These are phyloP conservation scores for Periophthalmus modestus DNA, from an alignment of 2,113 vertebrate species.

Conservation along the genomic window DNA sequence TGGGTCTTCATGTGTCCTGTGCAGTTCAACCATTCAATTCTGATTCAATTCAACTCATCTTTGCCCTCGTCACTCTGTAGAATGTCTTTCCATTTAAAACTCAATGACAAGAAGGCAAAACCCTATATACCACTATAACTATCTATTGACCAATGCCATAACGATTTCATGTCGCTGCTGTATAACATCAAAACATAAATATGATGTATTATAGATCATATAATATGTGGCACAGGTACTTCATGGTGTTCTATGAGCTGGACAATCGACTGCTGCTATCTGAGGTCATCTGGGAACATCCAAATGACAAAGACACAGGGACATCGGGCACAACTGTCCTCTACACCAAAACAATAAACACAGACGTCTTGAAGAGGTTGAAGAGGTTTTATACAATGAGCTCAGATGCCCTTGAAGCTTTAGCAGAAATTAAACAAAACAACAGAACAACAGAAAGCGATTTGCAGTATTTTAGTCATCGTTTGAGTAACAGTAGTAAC, in stretches of 20 bases:
- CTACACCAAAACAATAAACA: neutral
- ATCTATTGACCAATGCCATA: constrained; percentile 50
- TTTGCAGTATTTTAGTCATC: too few species aligned
- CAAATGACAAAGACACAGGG: neutral
- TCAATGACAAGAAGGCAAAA: constrained; percentile 40
- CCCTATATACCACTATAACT: constrained; percentile 17
- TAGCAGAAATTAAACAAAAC: neutral
- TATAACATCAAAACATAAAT: neutral
- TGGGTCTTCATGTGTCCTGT: constrained; percentile 14
- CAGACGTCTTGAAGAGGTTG: neutral
- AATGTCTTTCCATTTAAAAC: neutral
- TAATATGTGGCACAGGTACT: neutral
- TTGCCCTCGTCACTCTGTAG: constrained; percentile 27
- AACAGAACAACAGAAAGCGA: neutral
- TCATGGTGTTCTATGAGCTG: neutral
- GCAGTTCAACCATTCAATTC: constrained; percentile 10
- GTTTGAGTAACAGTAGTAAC: too few species aligned
- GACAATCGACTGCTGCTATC: neutral
- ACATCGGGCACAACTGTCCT: neutral
- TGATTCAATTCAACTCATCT: constrained; percentile 12
- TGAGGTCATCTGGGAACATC: neutral
- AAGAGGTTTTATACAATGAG: neutral
- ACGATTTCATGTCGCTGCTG: constrained; percentile 19
- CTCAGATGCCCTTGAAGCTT: neutral
- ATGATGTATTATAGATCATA: neutral